Conservation (phyloP, 1,140 invertebrate species). For the Drosophila cardini region DNA sequence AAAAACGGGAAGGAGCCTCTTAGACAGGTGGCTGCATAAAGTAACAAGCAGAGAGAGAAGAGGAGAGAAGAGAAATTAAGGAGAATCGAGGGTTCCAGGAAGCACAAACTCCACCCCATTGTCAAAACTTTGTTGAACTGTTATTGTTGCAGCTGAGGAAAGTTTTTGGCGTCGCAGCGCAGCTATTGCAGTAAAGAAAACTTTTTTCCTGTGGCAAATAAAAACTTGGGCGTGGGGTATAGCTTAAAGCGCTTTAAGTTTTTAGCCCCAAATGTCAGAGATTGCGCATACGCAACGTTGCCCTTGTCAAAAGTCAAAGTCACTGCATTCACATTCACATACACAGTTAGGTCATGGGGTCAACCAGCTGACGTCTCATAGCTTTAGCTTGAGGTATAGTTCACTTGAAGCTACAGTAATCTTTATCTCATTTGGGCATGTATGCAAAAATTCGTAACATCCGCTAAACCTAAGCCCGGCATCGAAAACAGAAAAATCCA, state of each 20-base stretch:
- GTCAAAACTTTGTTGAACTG: conserved; percentile 72
- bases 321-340: conserved; percentile 18
- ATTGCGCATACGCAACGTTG: conserved; percentile 60
- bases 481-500: conserved; percentile 25
- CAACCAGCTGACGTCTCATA: conserved; percentile 1
- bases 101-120: neutral
- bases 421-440: conserved; percentile 22
- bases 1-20: conserved; percentile 39
- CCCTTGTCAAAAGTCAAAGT: conserved; percentile 54
- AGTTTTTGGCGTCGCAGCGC: conserved; percentile 51
- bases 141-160: conserved; percentile 69
- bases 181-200: conserved; percentile 32
- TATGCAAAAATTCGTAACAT: conserved; percentile 42
- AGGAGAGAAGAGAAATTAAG: neutral
- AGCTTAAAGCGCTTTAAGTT: conserved; percentile 74
- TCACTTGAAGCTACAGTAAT: neutral
- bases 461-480: conserved; percentile 16
- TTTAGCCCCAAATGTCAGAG: conserved; percentile 61
- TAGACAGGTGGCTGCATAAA: conserved; percentile 49
- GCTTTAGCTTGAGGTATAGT: neutral
- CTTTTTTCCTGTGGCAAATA: conserved; percentile 44
- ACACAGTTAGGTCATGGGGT: conserved; percentile 1
- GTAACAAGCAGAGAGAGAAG: neutral
- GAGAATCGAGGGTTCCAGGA: too few relatives aligned
- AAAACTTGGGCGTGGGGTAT: conserved; percentile 37